Evolutionary conservation across 1,140 invertebrate genomes (phyloP).

Genomic region (Theocolax elegans): DNA sequence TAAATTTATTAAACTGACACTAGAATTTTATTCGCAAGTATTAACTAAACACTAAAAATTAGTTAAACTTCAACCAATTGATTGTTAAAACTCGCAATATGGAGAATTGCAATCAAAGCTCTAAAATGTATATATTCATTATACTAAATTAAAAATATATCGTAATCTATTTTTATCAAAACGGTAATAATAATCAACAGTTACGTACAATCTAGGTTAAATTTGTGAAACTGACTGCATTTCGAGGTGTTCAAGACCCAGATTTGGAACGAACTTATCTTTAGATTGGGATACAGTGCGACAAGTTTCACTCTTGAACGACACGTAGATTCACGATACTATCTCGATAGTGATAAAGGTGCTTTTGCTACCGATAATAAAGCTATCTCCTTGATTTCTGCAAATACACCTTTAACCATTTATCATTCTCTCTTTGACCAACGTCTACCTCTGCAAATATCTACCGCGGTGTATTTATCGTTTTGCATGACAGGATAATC

Average conservation of each 20-base stretch:
- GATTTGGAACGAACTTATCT: not conserved
- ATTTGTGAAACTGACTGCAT: not conserved
- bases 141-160: too few species aligned
- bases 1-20: too few species aligned
- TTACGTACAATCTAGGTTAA: not conserved
- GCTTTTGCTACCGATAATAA: too few species aligned
- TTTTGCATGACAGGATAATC: too few species aligned
- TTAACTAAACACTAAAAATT: too few species aligned
- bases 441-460: not conserved
- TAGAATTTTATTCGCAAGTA: too few species aligned
- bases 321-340: not conserved
- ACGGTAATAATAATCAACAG: not conserved
- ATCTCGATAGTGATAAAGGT: not conserved
- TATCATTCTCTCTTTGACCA: not conserved
- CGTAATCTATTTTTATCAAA: not conserved
- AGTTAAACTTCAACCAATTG: too few species aligned
- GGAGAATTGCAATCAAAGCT: too few species aligned
- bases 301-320: not conserved
- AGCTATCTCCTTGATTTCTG: not conserved
- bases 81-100: too few species aligned
- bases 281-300: too few species aligned
- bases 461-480: too few species aligned
- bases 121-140: too few species aligned
- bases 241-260: not conserved
- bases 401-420: not conserved